These are phyloP conservation scores for Uromys caudimaculatus DNA, from an alignment of 2,797 vertebrate genomes.

Conservation along the genomic window DNA sequence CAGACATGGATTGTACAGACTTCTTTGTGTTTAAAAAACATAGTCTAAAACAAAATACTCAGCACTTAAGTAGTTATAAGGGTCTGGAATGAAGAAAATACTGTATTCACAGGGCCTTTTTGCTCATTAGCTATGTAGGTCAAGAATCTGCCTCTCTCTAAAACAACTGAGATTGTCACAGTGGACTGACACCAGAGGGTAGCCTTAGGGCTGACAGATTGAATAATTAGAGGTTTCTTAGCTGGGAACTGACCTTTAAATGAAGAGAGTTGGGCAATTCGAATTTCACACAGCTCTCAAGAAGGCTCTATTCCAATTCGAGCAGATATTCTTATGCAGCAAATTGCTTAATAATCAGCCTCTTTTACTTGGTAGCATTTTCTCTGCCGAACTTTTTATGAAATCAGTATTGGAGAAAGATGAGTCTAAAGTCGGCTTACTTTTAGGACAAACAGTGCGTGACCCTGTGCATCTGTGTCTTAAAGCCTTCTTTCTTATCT, in stretches of 20 bases:
- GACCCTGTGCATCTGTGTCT: not conserved
- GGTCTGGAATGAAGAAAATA: constrained; percentile 27
- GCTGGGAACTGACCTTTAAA: constrained; percentile 66
- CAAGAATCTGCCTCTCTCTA: constrained; percentile 49
- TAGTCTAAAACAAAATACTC: constrained; percentile 15
- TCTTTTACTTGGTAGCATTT: not conserved
- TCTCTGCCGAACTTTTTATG: constrained; percentile 9
- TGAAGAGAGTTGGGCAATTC: constrained; percentile 47
- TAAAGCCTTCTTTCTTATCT: not conserved
- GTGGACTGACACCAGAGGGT: not conserved
- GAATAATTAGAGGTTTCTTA: constrained; percentile 60
- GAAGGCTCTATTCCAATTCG: constrained; percentile 67
- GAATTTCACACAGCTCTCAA: constrained; percentile 40
- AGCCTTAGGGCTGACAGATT: constrained; percentile 57
- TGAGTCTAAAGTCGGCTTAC: not conserved
- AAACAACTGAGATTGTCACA: not conserved
- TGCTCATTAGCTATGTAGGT: constrained; percentile 70
- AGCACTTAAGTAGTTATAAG: not conserved
- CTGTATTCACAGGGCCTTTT: not conserved
- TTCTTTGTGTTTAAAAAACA: not conserved
- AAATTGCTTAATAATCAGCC: constrained; percentile 60
- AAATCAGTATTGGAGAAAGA: constrained; percentile 2
- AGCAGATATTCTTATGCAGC: not conserved
- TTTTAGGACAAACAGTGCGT: not conserved
- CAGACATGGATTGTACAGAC: not conserved